Percentiles rank a stretch among this genome's conserved stretches.
Evolutionary conservation across 2,888 invertebrate species (phyloP).

Genomic region (Phoronis australis): DNA sequence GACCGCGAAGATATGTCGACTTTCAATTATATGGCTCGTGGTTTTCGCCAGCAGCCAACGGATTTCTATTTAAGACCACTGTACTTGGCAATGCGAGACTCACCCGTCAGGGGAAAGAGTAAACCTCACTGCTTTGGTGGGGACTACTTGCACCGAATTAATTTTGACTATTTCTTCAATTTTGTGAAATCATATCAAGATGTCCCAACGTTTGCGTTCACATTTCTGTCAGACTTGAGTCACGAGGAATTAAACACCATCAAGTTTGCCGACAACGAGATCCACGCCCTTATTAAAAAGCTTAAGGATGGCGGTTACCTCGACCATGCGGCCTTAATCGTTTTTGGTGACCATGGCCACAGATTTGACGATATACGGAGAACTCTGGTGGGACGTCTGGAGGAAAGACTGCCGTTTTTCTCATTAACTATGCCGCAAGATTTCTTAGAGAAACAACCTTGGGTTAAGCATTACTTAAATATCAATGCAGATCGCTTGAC

Average conservation of each 20-base stretch:
- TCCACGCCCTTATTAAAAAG: background rate
- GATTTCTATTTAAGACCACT: background rate
- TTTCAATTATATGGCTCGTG: background rate
- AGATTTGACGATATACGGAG: background rate
- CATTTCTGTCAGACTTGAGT: background rate
- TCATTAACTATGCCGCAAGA: background rate
- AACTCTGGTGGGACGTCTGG: background rate
- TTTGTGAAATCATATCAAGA: background rate
- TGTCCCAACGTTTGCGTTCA: background rate
- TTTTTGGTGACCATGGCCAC: background rate
- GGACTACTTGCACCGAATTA: background rate
- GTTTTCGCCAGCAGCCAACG: background rate
- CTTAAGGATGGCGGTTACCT: background rate
- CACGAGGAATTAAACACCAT: background rate
- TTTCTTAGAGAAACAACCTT: background rate
- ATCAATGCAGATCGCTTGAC: background rate
- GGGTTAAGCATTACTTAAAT: background rate
- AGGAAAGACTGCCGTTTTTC: background rate
- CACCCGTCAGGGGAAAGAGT: background rate
- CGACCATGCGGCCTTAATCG: background rate
- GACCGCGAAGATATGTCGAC: background rate
- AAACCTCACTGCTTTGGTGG: background rate
- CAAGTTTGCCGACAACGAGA: background rate
- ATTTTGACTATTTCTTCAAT: background rate
- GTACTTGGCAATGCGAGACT: background rate